Percentiles rank a stretch among this genome's conserved stretches.
phyloP scores from a whole-genome alignment of 2,888 invertebrate species.

The Scaptomyza reducta region DNA sequence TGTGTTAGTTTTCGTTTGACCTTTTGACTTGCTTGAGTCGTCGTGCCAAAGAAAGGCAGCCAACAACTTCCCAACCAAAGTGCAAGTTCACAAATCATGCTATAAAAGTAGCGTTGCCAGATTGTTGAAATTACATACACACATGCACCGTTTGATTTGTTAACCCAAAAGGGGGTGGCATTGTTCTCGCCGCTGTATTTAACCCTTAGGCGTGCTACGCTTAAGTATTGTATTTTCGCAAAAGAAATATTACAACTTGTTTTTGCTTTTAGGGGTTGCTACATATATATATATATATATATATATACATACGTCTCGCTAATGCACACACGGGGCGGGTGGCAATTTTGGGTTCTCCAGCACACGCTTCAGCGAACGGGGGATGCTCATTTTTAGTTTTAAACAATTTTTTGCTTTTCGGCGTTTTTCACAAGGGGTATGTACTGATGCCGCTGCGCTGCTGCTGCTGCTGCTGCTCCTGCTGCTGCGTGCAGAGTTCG shows the following conservation, averaged over 20 bases:
- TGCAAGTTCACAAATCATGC: conserved; percentile 56
- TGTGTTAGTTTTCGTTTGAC: conserved; percentile 57
- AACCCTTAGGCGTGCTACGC: conserved; percentile 62
- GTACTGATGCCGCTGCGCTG: conserved; percentile 23
- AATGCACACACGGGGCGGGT: conserved; percentile 16
- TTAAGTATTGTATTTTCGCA: conserved; percentile 53
- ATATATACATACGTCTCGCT: conserved; percentile 6
- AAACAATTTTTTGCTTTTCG: conserved; percentile 28
- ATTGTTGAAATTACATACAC: conserved; percentile 18
- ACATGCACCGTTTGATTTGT: conserved; percentile 25
- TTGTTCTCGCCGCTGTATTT: conserved; percentile 48
- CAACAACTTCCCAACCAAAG: conserved; percentile 39
- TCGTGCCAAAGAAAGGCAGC: conserved; percentile 6
- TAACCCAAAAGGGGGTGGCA: conserved; percentile 65
- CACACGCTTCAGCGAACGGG: conserved; percentile 12
- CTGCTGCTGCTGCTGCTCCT: conserved; percentile 12
- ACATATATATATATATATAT: background rate
- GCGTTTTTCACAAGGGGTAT: conserved; percentile 38
- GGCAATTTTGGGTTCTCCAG: conserved; percentile 15
- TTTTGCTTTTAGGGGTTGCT: conserved; percentile 66
- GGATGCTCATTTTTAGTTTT: conserved; percentile 70
- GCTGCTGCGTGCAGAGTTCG: conserved; percentile 28
- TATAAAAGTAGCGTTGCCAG: conserved; percentile 57
- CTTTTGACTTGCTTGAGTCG: conserved; percentile 66
- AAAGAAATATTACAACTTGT: conserved; percentile 66